Base-by-base conservation (phyloP, 2,113 vertebrate species). In the Podarcis raffonei region DNA sequence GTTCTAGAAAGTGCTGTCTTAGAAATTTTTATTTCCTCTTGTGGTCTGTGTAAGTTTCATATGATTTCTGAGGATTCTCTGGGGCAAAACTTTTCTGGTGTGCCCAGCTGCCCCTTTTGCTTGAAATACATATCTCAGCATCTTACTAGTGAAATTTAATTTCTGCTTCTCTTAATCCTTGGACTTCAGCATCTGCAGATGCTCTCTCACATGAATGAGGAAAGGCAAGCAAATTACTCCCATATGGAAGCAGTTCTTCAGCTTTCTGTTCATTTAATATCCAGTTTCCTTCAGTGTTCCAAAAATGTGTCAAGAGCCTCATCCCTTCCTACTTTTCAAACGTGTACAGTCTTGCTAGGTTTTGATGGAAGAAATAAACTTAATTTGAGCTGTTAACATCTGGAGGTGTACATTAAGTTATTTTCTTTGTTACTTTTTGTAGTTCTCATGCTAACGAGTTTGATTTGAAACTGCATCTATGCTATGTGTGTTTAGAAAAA, bases 81-180 rank as follows among this genome's bases (percentile, higher is more conserved):
- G 8, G 57, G 80, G 81, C 22, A 74, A 66, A 30, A 13, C 16
- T 71, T 48, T 83, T 23, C 62, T 69, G 37, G 23, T 81, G 42
- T 30, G 37, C 11, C 25, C 13, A 76, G 68, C 35, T 76, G 80
- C 59, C 57, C 80, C 37, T 83, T 88, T 66, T 42, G 32, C 57
- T 88, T 88, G 69, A 88, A 88, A 88, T 88, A 82, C 35, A 42
- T 68, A n/a, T 71, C 86, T 88, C 80, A 48, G 82, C 69, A 27
- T 83, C 37, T 88, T 88, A 32, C 75, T 48, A 32, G 69, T 83
- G 76, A 87, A 76, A 88, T 76, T 88, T 82, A 76, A 48, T 83
- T 57, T 66, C 30, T 83, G 87, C 80, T 48, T 88, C 68, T 75
- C 35, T 82, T 83, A 76, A 71, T 76, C 80, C 80, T 83, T 80